Evolutionary conservation across 1,140 invertebrate genomes (phyloP).

Genomic region (Trichoplusia ni): DNA sequence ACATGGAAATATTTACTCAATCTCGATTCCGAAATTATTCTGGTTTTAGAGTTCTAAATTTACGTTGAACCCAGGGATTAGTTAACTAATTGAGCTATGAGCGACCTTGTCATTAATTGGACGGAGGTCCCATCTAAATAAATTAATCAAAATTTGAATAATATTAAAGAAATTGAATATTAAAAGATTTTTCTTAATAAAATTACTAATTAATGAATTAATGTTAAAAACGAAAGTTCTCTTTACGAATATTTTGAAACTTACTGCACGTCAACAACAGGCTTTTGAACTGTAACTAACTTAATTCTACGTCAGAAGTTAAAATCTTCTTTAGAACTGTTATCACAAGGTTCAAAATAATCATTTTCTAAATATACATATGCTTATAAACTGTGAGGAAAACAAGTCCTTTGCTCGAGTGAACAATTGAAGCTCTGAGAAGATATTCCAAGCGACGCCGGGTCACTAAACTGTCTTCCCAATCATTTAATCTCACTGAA

Average conservation of each 20-base stretch:
- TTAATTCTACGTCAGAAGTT: no score
- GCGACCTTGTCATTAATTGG: neutral
- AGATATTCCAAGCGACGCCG: neutral
- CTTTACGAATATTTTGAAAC: no score
- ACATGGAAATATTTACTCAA: no score
- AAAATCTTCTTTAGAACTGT: no score
- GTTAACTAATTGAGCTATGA: constrained; percentile 13
- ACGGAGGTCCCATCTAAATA: neutral
- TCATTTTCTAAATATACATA: neutral
- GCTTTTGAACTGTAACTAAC: no score
- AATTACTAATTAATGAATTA: no score
- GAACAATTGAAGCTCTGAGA: constrained; percentile 22
- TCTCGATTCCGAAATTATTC: neutral
- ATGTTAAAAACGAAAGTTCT: no score
- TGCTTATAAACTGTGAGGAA: constrained; percentile 34
- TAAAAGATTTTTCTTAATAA: no score
- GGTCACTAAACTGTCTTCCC: constrained; percentile 20
- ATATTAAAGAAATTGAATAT: no score
- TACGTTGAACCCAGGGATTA: neutral
- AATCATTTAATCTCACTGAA: neutral
- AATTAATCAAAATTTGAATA: neutral
- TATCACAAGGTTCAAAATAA: neutral
- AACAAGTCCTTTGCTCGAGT: constrained; percentile 35
- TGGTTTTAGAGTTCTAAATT: neutral
- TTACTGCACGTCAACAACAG: no score